These are phyloP conservation scores for Sylvilagus floridanus DNA, from an alignment of 2,797 vertebrate genomes.

Conservation along the genomic window DNA sequence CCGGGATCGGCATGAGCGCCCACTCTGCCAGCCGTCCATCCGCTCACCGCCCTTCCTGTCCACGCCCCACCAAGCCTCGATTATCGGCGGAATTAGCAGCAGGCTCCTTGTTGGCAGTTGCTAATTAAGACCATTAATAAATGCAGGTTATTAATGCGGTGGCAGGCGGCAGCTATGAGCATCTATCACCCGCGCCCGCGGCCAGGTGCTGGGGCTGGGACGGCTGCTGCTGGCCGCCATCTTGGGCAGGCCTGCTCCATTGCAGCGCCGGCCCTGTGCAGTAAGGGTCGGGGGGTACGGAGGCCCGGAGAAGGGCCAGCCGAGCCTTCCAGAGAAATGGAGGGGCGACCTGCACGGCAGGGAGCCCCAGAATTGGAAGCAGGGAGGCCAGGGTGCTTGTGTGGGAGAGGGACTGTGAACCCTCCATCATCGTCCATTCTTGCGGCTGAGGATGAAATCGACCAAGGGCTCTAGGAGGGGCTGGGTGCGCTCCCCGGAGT, in stretches of 20 bases:
- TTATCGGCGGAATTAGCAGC: conserved; percentile 58
- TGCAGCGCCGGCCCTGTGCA: background rate
- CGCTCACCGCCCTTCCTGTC: background rate
- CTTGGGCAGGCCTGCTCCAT: background rate
- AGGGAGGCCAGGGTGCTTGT: background rate
- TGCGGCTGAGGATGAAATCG: too few species aligned
- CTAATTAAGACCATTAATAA: conserved; percentile 72
- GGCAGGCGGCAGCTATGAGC: background rate
- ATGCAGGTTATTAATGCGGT: background rate
- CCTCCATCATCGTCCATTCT: background rate
- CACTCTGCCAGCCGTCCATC: background rate
- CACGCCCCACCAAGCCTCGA: conserved; percentile 26
- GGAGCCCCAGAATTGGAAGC: background rate
- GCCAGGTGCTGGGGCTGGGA: background rate
- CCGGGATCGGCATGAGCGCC: background rate
- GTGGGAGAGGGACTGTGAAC: rapidly evolving
- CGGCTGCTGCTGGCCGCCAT: background rate
- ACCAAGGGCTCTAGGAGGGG: background rate
- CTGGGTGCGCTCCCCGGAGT: background rate
- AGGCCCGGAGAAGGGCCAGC: background rate
- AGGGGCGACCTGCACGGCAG: background rate
- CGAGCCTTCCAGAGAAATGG: background rate
- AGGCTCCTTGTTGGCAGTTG: conserved; percentile 56
- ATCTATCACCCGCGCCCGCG: background rate
- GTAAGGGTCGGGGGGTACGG: background rate